Evolutionary conservation across 2,888 invertebrate genomes (phyloP).

Genomic region (Encarsia formosa): DNA sequence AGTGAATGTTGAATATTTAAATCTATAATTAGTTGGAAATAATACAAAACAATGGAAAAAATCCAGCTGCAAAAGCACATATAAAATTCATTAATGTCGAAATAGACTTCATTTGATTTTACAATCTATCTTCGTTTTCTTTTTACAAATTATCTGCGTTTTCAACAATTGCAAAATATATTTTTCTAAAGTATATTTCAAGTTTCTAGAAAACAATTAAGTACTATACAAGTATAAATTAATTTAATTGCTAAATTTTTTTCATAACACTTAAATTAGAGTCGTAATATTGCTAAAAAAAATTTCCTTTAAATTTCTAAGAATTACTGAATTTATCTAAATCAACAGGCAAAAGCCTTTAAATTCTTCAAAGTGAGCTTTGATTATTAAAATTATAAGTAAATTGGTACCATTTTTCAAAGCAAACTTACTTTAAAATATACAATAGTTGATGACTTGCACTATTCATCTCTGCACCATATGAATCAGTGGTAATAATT

Average conservation of each 20-base stretch:
- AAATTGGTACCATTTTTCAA: conserved; percentile 1
- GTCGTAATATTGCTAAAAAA: conserved; percentile 31
- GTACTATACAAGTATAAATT: conserved; percentile 37
- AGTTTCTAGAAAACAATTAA: conserved; percentile 33
- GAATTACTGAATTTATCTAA: conserved; percentile 2
- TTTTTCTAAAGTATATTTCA: conserved; percentile 38
- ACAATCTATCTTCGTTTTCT: no score
- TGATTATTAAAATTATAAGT: conserved; percentile 1
- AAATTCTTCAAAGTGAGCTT: conserved; percentile 11
- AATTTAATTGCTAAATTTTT: conserved; percentile 34
- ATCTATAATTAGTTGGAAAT: background rate
- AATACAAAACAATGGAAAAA: background rate
- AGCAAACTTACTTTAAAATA: conserved; percentile 13
- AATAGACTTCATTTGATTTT: no score
- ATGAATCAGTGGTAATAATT: conserved; percentile 7
- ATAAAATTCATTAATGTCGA: no score
- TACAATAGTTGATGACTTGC: conserved; percentile 11
- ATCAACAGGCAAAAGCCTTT: conserved; percentile 12
- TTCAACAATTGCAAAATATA: conserved; percentile 14
- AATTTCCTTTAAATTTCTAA: conserved; percentile 15
- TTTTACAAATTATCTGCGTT: conserved; percentile 6
- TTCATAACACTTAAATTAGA: conserved; percentile 36
- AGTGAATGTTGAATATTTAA: no score
- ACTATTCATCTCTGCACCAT: conserved; percentile 11
- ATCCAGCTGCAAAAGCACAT: no score